Base-by-base conservation (phyloP, 2,888 invertebrate species). In the Drosophila subquinaria region DNA sequence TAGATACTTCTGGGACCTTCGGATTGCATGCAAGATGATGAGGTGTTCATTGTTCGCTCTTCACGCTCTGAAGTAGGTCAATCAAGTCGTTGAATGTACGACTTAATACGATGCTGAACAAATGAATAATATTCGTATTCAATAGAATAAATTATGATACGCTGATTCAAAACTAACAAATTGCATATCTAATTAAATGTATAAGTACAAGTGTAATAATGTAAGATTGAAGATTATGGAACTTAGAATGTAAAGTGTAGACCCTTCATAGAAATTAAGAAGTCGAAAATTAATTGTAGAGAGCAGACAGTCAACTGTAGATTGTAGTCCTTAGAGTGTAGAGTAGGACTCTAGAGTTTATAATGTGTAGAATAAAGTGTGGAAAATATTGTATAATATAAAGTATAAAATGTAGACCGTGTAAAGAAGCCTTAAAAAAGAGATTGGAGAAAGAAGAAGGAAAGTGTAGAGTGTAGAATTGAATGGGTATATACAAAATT, bases 21-120 rank as follows among this genome's bases (percentile, higher is more conserved):
- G 38, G 45, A 40, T 73, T 67, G 61, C 68, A 59, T 75, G 75
- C 55, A 20, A 59, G 33, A 50, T 27, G 77, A 42, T 36, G 88
- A 84, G 88, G 89, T 84, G 84, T 84, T 85, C 88, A 84, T 84
- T 84, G 89, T 72, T 69, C 66, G 65, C 71, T 84, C 85, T 79
- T 77, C 57, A 62, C 60, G 63, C 57, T 38, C 63, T 51, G 63
- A 83, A 83, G 70, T 83, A 53, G 83, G 83, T 83, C 89, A 83
- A 84, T 89, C 74, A 81, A 63, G 69, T 48, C 52, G 40, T 55
- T 66, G 59, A 53, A 65, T 48, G 13, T 9, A 51, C 33, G 33
- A 56, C 15, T 56, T 56, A 35, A 40, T 47, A 38, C 48, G 11
- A 30, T 36, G 50, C 51, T 52, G 45, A 45, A 30, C 42, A 15